These are phyloP conservation scores for Ochlodes sylvanus DNA, from an alignment of 2,888 invertebrate species.

Conservation along the genomic window DNA sequence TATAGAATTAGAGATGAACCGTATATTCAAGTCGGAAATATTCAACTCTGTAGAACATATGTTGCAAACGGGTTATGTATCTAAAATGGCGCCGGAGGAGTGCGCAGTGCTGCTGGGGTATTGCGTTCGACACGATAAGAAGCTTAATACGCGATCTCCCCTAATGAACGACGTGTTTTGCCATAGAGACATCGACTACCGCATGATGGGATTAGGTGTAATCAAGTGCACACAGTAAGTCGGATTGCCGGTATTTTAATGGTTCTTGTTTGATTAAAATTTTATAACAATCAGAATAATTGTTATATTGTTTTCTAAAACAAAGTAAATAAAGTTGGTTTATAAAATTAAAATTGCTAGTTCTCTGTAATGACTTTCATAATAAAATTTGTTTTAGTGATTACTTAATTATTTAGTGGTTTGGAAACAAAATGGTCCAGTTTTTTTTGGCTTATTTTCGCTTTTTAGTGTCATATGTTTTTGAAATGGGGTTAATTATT, in stretches of 20 bases:
- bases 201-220: slow-evolving; percentile 83
- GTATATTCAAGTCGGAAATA: slow-evolving; percentile 85
- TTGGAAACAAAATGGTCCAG: too few species aligned
- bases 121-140: slow-evolving; percentile 80
- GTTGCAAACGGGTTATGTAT: slow-evolving; percentile 65
- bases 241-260: background rate
- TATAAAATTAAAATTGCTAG: too few species aligned
- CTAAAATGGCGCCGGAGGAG: slow-evolving; percentile 77
- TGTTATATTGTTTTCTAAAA: too few species aligned
- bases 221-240: slow-evolving; percentile 66
- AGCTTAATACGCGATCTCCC: slow-evolving; percentile 85
- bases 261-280: too few species aligned
- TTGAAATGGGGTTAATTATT: too few species aligned
- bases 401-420: too few species aligned
- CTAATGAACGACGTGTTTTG: slow-evolving; percentile 85
- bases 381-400: too few species aligned
- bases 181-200: slow-evolving; percentile 83
- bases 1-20: slow-evolving; percentile 86
- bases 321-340: too few species aligned
- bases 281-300: too few species aligned
- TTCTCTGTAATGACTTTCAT: too few species aligned
- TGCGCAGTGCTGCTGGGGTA: slow-evolving; percentile 81
- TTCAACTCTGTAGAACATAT: slow-evolving; percentile 85
- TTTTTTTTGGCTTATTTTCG: too few species aligned
- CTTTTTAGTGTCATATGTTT: too few species aligned